Conservation (phyloP, 1,140 invertebrate genomes). For the Eupristina koningsbergeri region DNA sequence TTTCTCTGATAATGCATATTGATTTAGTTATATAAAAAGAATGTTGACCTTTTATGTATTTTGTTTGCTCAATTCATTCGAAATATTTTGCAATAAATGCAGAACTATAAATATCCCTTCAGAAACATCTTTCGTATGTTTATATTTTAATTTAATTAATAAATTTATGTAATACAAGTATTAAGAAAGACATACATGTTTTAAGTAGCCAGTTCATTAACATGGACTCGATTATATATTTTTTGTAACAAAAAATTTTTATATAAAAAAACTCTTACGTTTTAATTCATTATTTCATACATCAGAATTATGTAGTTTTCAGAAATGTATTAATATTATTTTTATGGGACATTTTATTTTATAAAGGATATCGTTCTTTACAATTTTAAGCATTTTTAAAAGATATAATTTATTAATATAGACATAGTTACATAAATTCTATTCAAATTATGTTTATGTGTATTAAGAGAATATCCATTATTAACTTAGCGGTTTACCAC, state of each 20-base stretch:
- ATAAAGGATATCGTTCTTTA: too few species aligned
- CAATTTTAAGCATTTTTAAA: neutral
- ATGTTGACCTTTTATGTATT: neutral
- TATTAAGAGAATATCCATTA: neutral
- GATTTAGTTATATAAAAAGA: neutral
- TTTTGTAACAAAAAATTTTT: neutral
- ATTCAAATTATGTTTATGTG: neutral
- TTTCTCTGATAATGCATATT: neutral
- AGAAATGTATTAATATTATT: too few species aligned
- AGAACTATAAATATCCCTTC: neutral
- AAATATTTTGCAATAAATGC: neutral
- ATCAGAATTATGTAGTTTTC: neutral
- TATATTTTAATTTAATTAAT: neutral
- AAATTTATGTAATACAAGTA: neutral
- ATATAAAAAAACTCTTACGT: neutral
- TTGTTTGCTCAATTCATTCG: conserved; percentile 1
- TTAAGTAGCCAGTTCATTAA: neutral
- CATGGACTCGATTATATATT: neutral
- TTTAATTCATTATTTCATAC: neutral
- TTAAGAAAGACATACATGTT: too few species aligned
- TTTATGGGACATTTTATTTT: too few species aligned
- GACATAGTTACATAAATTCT: neutral
- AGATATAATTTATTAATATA: neutral
- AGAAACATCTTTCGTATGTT: neutral
- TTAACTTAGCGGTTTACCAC: neutral